Evolutionary conservation across 2,888 invertebrate genomes (phyloP).

Genomic region (Cerastis rubricosa): DNA sequence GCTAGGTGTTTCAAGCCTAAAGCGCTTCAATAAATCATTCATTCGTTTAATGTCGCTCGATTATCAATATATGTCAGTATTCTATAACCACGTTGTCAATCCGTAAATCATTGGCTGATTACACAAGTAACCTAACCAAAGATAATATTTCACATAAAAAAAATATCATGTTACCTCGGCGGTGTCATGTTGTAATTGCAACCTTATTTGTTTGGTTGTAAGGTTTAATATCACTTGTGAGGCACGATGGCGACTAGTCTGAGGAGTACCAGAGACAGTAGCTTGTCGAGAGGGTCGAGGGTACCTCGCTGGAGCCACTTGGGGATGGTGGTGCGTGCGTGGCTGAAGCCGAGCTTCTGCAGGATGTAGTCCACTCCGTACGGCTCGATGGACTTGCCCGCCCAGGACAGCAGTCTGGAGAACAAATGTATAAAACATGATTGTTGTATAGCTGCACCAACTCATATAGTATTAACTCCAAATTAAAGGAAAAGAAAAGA

Average conservation of each 20-base stretch:
- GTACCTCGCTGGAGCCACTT: constrained; percentile 99
- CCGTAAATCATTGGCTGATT: constrained; percentile 15
- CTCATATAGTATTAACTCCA: background rate
- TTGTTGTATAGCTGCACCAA: background rate
- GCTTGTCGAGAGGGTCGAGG: constrained; percentile 99
- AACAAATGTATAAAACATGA: background rate
- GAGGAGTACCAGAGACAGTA: constrained; percentile 95
- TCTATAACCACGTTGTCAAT: constrained; percentile 47
- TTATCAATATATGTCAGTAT: constrained; percentile 56
- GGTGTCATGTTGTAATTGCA: constrained; percentile 32
- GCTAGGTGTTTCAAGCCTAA: constrained; percentile 43
- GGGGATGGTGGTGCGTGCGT: constrained; percentile 99
- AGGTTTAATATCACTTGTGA: constrained; percentile 77
- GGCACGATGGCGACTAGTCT: constrained; percentile 92
- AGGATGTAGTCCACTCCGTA: constrained; percentile 99
- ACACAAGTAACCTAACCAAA: constrained; percentile 16
- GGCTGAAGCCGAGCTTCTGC: constrained; percentile 99
- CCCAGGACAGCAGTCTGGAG: constrained; percentile 94
- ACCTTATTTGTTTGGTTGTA: constrained; percentile 8
- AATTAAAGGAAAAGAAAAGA: background rate
- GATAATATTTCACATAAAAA: constrained; percentile 6
- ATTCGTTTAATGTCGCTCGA: constrained; percentile 57
- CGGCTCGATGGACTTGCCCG: constrained; percentile 99
- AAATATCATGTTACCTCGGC: constrained; percentile 29
- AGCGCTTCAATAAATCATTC: constrained; percentile 30